Conservation (phyloP, 1,140 invertebrate species). For the Saccostrea glomerata region DNA sequence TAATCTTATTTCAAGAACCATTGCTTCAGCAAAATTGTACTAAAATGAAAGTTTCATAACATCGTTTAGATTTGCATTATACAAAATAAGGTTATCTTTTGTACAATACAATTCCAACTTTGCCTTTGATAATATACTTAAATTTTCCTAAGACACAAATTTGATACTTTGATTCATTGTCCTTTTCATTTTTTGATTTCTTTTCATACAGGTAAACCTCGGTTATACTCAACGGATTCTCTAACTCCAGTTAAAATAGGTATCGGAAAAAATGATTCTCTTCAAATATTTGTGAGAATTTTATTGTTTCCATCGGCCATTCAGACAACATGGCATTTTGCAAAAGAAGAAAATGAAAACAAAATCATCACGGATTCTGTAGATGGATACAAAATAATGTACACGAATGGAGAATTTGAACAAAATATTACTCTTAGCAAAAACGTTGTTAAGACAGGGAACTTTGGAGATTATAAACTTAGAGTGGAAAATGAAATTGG, state of each 20-base stretch:
- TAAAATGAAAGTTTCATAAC: no score
- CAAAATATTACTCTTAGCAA: not conserved
- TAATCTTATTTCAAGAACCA: no score
- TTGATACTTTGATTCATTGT: no score
- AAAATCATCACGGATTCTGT: not conserved
- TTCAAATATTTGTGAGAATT: not conserved
- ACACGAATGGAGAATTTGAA: not conserved
- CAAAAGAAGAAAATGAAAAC: not conserved
- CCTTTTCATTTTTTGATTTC: not conserved
- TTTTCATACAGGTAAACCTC: not conserved
- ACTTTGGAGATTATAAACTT: not conserved
- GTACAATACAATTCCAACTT: no score
- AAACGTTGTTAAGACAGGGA: not conserved
- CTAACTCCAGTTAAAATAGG: not conserved
- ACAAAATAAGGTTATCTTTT: no score
- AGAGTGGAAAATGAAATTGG: not conserved
- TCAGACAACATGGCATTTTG: not conserved
- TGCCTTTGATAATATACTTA: no score
- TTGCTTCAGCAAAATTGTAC: no score
- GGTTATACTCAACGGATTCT: not conserved
- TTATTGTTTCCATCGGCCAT: not conserved
- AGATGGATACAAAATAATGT: not conserved
- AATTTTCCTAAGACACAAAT: no score
- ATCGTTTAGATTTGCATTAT: no score
- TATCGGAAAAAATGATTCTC: not conserved